A percentile compares a stretch with the other conserved stretches of the same genome.
These are phyloP conservation scores for Muscina levida DNA, from an alignment of 2,888 invertebrate species.

Conservation along the genomic window DNA sequence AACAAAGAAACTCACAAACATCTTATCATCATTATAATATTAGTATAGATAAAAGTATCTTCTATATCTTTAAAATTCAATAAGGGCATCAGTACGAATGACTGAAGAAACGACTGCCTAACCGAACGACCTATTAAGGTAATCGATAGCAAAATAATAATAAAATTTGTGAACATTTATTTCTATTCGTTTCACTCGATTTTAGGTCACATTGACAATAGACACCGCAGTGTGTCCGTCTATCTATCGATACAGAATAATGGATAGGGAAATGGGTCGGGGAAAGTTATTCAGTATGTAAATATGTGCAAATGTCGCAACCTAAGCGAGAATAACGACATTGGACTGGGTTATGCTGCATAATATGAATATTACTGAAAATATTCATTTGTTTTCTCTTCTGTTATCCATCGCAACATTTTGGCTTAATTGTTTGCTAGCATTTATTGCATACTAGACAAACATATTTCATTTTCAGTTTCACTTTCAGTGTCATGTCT, in stretches of 20 bases:
- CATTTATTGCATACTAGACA: neutral
- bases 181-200: conserved; percentile 7
- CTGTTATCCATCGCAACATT: conserved; percentile 5
- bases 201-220: conserved; percentile 54
- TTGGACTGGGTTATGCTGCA: conserved; percentile 9
- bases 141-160: conserved; percentile 4
- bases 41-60: too few relatives aligned
- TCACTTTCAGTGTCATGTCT: neutral
- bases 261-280: too few relatives aligned
- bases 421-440: neutral
- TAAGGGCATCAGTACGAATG: conserved; percentile 37
- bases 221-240: neutral
- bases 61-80: too few relatives aligned
- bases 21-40: too few relatives aligned
- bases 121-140: too few relatives aligned
- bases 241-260: neutral
- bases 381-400: conserved; percentile 1
- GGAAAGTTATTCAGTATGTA: too few relatives aligned
- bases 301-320: too few relatives aligned
- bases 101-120: neutral
- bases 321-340: conserved; percentile 8
- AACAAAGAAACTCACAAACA: too few relatives aligned
- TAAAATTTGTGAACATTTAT: conserved; percentile 54
- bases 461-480: neutral
- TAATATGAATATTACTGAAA: neutral